These are phyloP conservation scores for Argyra leucocephala DNA, from an alignment of 2,888 invertebrate genomes.

Conservation along the genomic window DNA sequence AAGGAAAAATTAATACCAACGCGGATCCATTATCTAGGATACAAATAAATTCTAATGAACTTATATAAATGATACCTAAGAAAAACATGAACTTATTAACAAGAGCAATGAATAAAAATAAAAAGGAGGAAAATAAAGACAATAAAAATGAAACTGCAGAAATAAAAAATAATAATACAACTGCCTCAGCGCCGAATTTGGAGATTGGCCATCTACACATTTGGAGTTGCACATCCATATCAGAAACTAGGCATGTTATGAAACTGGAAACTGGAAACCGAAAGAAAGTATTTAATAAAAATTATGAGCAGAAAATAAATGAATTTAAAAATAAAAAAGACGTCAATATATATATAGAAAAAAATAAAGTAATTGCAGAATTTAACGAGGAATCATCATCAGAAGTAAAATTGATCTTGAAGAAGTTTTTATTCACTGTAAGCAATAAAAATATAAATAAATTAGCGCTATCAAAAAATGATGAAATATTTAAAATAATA, in stretches of 20 bases:
- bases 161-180: too few species aligned
- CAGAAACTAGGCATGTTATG: background rate
- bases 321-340: slow-evolving; percentile 2
- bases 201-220: background rate
- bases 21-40: too few species aligned
- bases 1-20: too few species aligned
- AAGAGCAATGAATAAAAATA: too few species aligned
- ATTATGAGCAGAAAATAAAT: too few species aligned
- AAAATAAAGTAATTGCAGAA: background rate
- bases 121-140: too few species aligned
- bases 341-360: background rate
- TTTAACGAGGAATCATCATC: background rate
- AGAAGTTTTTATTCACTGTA: slow-evolving; percentile 10
- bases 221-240: slow-evolving; percentile 9
- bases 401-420: slow-evolving; percentile 10
- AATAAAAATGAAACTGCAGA: too few species aligned
- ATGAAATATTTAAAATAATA: slow-evolving; percentile 12
- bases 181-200: too few species aligned
- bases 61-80: too few species aligned
- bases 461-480: slow-evolving; percentile 9
- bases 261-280: background rate
- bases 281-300: background rate
- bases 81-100: too few species aligned
- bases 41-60: too few species aligned
- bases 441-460: slow-evolving; percentile 7